Evolutionary conservation across 2,888 invertebrate species (phyloP).

Genomic region (Trichogramma dendrolimi): DNA sequence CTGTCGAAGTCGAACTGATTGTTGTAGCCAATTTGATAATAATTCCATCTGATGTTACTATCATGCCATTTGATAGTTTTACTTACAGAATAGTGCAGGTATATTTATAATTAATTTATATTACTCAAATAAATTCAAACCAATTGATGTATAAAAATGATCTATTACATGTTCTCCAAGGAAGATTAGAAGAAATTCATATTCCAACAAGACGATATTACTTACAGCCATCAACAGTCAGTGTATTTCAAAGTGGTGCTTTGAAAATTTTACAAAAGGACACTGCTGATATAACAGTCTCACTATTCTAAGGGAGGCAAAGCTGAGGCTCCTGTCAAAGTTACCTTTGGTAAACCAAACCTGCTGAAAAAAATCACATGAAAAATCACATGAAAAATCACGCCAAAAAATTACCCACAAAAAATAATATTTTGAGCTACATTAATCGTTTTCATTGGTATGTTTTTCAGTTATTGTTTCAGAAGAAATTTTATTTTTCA

Average conservation of each 20-base stretch:
- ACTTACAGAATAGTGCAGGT: constrained; percentile 69
- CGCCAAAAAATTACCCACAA: too few relatives aligned
- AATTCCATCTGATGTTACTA: constrained; percentile 79
- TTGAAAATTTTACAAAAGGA: constrained; percentile 61
- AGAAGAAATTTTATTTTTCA: too few relatives aligned
- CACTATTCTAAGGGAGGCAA: constrained; percentile 57
- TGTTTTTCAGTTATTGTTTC: too few relatives aligned
- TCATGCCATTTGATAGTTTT: constrained; percentile 74
- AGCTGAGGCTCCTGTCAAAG: constrained; percentile 55
- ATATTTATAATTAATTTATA: constrained; percentile 20
- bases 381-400: too few relatives aligned
- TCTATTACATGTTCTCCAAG: constrained; percentile 59
- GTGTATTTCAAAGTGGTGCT: constrained; percentile 58
- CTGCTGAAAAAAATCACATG: too few relatives aligned
- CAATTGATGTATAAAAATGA: background rate
- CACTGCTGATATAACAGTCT: constrained; percentile 64
- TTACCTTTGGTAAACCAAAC: constrained; percentile 69
- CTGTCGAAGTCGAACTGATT: constrained; percentile 68
- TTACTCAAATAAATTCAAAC: background rate
- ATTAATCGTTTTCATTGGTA: too few relatives aligned
- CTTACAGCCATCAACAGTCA: constrained; percentile 61
- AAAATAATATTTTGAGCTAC: too few relatives aligned
- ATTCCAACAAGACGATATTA: constrained; percentile 71
- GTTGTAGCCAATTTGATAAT: constrained; percentile 94
- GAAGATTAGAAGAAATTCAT: constrained; percentile 62